Percentiles rank a stretch among this genome's conserved stretches.
Evolutionary conservation across 2,888 invertebrate species (phyloP).

Genomic region (Hirtodrosophila confusa): DNA sequence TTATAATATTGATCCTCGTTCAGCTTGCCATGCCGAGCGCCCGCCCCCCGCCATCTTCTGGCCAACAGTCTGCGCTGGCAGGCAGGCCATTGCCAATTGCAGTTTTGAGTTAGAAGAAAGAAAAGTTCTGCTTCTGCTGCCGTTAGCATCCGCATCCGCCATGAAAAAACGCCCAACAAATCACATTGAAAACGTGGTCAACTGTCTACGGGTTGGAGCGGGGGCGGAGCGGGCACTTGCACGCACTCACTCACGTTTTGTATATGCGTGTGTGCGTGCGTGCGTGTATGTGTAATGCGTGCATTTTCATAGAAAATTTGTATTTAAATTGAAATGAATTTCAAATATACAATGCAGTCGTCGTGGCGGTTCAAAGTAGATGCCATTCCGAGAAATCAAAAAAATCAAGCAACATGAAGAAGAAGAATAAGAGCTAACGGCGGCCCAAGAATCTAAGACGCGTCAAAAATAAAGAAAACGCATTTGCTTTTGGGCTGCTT

Average conservation of each 20-base stretch:
- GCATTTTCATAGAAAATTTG: constrained; percentile 79
- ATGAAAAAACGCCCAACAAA: constrained; percentile 52
- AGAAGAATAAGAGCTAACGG: constrained; percentile 14
- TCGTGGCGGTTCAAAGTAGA: constrained; percentile 72
- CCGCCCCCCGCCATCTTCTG: too few species aligned
- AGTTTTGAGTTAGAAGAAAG: constrained; percentile 40
- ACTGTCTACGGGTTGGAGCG: constrained; percentile 28
- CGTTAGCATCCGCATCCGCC: constrained; percentile 60
- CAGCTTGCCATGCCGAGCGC: constrained; percentile 1
- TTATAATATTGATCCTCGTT: constrained; percentile 51
- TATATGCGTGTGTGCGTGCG: constrained; percentile 5
- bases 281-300: constrained; percentile 64
- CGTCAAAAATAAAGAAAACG: constrained; percentile 76
- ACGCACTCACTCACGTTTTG: constrained; percentile 26
- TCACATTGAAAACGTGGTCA: constrained; percentile 60
- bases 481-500: constrained; percentile 59
- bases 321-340: constrained; percentile 79
- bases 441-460: constrained; percentile 68
- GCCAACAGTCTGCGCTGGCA: too few species aligned
- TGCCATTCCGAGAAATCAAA: constrained; percentile 77
- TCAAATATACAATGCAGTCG: constrained; percentile 77
- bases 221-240: constrained; percentile 20
- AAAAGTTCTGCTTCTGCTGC: constrained; percentile 32
- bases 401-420: constrained; percentile 27
- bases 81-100: constrained; percentile 39